Percentiles rank a stretch among this genome's conserved stretches.
These are phyloP conservation scores for Tinamus guttatus DNA, from an alignment of 2,113 vertebrate genomes.

Conservation along the genomic window DNA sequence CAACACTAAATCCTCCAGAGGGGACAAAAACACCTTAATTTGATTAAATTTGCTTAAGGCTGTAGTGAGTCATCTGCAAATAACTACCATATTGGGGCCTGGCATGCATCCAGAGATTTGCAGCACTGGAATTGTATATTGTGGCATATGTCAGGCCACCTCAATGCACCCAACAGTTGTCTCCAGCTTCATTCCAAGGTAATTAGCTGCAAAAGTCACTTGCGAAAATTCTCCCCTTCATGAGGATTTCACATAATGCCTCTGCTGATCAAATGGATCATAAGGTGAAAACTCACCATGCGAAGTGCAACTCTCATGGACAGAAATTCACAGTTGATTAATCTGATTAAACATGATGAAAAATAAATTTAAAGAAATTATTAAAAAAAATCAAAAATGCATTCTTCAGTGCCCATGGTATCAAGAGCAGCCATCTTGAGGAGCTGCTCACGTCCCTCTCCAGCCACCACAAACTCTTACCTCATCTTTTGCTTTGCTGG, in stretches of 20 bases:
- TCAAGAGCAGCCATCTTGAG: slow-evolving; percentile 34
- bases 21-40: not conserved
- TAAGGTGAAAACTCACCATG: slow-evolving; percentile 48
- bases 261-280: slow-evolving; percentile 62
- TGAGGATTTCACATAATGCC: slow-evolving; percentile 10
- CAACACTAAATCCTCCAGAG: not conserved
- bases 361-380: not conserved
- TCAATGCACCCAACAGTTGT: slow-evolving; percentile 26
- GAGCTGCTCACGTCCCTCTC: not conserved
- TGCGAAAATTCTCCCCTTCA: slow-evolving; percentile 40
- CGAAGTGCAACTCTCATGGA: slow-evolving; percentile 33
- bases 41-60: not conserved
- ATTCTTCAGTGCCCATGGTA: not conserved
- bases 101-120: not conserved
- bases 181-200: slow-evolving; percentile 52
- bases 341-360: slow-evolving; percentile 47
- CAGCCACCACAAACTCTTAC: slow-evolving; percentile 42
- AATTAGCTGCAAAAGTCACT: slow-evolving; percentile 47
- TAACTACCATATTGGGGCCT: not conserved
- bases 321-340: slow-evolving; percentile 32
- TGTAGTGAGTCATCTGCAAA: not conserved
- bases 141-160: slow-evolving; percentile 21
- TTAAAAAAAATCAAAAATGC: not conserved
- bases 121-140: not conserved
- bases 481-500: slow-evolving; percentile 58